phyloP scores from a whole-genome alignment of 2,888 invertebrate species.

The Megaustenia siamemsis region DNA sequence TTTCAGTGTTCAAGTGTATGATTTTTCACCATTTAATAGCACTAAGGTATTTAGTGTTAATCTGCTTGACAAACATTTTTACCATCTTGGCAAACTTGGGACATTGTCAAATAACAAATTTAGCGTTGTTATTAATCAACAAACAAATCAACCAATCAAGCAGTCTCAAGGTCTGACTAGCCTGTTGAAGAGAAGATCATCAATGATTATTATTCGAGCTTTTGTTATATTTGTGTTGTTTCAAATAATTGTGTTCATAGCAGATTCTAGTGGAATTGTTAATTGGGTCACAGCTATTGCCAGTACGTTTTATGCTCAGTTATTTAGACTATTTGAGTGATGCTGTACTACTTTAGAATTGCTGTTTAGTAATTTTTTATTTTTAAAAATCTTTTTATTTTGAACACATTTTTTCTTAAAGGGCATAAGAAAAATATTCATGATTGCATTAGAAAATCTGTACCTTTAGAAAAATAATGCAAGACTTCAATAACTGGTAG shows the following conservation, averaged over 20 bases:
- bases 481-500: too few species aligned
- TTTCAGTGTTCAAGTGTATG: neutral
- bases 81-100: constrained; percentile 46
- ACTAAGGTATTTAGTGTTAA: constrained; percentile 11
- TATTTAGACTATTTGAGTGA: neutral
- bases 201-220: neutral
- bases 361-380: neutral
- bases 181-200: neutral
- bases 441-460: too few species aligned
- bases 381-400: too few species aligned
- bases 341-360: neutral
- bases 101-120: constrained; percentile 7
- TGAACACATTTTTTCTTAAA: too few species aligned
- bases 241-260: constrained; percentile 37
- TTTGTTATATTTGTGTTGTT: constrained; percentile 10
- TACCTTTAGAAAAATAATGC: too few species aligned
- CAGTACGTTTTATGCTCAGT: neutral
- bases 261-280: neutral
- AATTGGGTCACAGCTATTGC: neutral
- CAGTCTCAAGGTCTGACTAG: neutral
- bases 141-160: neutral
- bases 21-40: neutral
- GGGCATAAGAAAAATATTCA: too few species aligned
- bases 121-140: constrained; percentile 32
- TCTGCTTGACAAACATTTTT: constrained; percentile 30